Base-by-base conservation (phyloP, 2,113 vertebrate genomes). In the Labrus mixtus region DNA sequence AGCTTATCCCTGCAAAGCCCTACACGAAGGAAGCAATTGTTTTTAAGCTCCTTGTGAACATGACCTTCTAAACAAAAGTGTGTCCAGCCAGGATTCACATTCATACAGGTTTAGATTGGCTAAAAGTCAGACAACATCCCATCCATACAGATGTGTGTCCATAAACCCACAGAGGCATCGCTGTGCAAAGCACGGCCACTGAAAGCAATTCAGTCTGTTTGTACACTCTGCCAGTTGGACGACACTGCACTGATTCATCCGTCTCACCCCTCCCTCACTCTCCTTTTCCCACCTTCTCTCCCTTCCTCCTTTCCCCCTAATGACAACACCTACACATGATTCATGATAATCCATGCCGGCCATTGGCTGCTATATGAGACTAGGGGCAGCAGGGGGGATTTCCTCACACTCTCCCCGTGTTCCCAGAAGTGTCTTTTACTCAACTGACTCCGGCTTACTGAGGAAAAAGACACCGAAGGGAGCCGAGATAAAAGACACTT, bases 401-500 rank as follows among this genome's bases (percentile, higher is more conserved):
- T 89, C 41, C 36, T 71, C 72, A 69, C 43, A 53, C 76, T 82
- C 85, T 63, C 43, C 74, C 63, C 82, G 54, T 58, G 78, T 69
- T 89, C 84, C 90, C 90, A 74, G 70, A 58, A 73, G 90, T 80
- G 79, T 81, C 72, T 90, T 91, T 90, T 87, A 84, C 87, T 90
- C 90, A 78, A 73, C 88, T 81, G 78, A 86, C 87, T 89, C 67
- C 67, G 79, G 73, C 70, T 85, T 88, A 84, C 78, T 76, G 72
- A 84, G 73, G 68, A 84, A 85, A 85, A 88, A 88, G 80, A 93
- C 81, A 90, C 87, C 87, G 83, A 83, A 76, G 90, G 86, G 89
- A 91, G 87, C 81, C 67, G 53, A 87, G 83, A 91, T 89, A 75
- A 91, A 91, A 91, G 81, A 90, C 69, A 85, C 78, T 86, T 85